Base-by-base conservation (phyloP, 2,797 vertebrate species). In the Bradypodion pumilum region DNA sequence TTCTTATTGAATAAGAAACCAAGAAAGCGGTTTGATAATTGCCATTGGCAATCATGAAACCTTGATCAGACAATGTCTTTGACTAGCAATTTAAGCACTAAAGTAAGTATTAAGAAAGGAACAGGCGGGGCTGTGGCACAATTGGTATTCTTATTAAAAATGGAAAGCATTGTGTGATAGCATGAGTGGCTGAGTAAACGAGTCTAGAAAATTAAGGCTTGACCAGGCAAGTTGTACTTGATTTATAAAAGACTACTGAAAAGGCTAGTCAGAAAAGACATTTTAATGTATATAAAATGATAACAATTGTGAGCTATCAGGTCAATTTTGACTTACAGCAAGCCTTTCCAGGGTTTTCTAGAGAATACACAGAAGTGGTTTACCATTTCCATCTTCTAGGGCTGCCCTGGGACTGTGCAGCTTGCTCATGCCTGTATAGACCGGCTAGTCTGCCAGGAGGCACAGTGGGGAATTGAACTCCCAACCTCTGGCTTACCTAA, bases 91-190 rank as follows among this genome's bases (percentile, higher is more conserved):
- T 21, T 46, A 75, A 80, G 16, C 10, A 80, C 1, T 16, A 16
- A 4, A 76, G 70, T 79, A 40, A 1, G 32, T 73, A 72, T 15
- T 29, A 40, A 25, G 16, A 16, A 60, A 10, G 15, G 6, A n/a
- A n/a, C n/a, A n/a, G n/a, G n/a, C 46, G 69, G 35, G 29, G 0
- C 4, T 46, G 2, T 32, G 59, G 0, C 1, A 44, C 62, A 23
- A 16, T 85, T 83, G 35, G 73, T 52, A 65, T 65, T 68, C 63
- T 84, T 74, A 1, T 7, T 40, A 60, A 66, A 88, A 15, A 75
- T 21, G 2, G 23, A 88, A 86, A 74, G 0, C 2, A 40, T 44
- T 12, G 70, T 40, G 44, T 27, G 29, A 32, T n/a, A n/a, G 9
- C 63, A 65, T 32, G 4, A 12, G 5, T 32, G n/a, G n/a, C 16